Conservation (phyloP, 2,797 vertebrate species). For the Otolemur crassicaudatus region DNA sequence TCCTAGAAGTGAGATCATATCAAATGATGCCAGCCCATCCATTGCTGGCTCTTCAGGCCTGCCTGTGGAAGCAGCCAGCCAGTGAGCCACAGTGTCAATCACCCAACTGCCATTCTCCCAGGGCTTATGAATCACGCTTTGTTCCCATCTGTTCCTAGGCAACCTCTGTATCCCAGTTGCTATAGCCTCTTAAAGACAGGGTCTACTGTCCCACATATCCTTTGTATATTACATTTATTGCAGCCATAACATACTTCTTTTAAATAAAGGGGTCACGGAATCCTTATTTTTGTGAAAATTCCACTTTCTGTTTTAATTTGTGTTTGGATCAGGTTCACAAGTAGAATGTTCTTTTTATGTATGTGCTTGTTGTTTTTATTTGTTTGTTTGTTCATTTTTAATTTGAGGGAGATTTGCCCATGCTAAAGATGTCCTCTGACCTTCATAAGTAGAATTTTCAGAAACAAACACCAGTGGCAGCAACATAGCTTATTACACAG, state of each 20-base stretch:
- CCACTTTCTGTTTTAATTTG: neutral
- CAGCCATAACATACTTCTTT: neutral
- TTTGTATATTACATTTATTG: neutral
- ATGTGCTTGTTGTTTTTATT: neutral
- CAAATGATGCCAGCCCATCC: neutral
- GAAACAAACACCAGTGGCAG: neutral
- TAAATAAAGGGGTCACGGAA: neutral
- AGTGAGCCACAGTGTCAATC: neutral
- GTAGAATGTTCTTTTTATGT: neutral
- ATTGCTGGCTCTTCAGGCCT: neutral
- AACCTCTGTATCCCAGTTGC: neutral
- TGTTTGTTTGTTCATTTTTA: neutral
- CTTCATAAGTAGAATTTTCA: neutral
- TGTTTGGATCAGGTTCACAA: neutral
- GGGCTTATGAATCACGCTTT: neutral
- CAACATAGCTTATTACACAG: neutral
- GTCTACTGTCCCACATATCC: neutral
- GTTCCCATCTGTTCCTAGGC: neutral
- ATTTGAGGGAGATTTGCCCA: neutral
- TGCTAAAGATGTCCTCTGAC: neutral
- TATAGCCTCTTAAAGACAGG: neutral
- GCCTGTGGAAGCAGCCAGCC: neutral
- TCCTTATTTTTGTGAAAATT: conserved; percentile 22
- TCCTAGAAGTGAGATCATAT: neutral
- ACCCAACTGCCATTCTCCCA: neutral